Base-by-base conservation (phyloP, 2,888 invertebrate species). In the Galeruca laticollis region DNA sequence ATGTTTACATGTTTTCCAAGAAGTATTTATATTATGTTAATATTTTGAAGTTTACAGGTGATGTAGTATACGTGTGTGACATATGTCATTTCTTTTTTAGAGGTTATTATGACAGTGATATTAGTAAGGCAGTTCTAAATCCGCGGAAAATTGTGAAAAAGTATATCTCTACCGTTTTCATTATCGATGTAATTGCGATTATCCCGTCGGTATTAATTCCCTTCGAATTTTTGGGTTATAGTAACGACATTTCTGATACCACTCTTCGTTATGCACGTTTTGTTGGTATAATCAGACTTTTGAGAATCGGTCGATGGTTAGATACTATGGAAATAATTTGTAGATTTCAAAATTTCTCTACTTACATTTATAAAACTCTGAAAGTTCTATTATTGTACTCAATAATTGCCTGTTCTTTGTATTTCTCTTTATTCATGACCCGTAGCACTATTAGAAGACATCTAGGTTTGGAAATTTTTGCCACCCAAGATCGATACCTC, bases 321-420 rank as follows among this genome's bases (percentile, higher is more conserved):
- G 33, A 63, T 10, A 52, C 61, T 10, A 26, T 70, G 20, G 63
- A 67, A 6, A 2, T 63, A 5, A 67, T 56, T 2, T 11, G 21
- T 9, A 35, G 5, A 20, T 68, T 68, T 31, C 21, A 31, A 20
- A 69, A 71, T 26, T 60, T 64, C 11, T 60, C 71, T 9, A 60
- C 18, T 15, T 54, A 64, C 18, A 13, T 62, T 11, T 37, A 13
- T 51, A 68, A 60, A 64, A 60, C 62, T 1, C 8, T 61, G 5
- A 56, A 56, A 37, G 52, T 59, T 8, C 0, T 64, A 9, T 26
- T 71, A 6, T 6, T 60, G 26, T 66, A 57, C 26, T 31, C 18
- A 2, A 49, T 68, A 8, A 10, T 60, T 13, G 21, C 65, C 47
- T 47, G 60, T 31, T 11, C 13, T 31, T 40, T 43, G 13, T 64